These are phyloP conservation scores for Cloeon dipterum DNA, from an alignment of 2,888 invertebrate genomes.

Conservation along the genomic window DNA sequence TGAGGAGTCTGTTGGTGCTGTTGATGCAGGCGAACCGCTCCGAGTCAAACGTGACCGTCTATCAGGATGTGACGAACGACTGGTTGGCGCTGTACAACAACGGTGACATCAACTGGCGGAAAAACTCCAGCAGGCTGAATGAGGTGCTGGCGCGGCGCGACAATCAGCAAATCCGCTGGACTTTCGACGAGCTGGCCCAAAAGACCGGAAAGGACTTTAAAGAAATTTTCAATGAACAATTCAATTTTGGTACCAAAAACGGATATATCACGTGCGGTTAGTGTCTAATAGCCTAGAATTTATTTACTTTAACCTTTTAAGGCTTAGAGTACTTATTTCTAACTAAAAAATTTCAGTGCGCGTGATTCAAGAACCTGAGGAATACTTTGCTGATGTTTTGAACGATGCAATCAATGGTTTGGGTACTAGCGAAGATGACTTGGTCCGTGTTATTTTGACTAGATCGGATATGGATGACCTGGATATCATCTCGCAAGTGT, in stretches of 20 bases:
- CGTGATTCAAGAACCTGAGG: not conserved
- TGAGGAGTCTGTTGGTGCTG: not conserved
- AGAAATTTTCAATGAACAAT: not conserved
- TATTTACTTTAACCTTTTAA: no score
- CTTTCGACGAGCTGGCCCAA: not conserved
- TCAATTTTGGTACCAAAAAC: not conserved
- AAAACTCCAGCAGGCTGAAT: not conserved
- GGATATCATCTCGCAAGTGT: slow-evolving; percentile 18
- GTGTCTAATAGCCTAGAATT: no score
- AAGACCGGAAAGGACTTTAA: not conserved
- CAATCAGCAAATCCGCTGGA: not conserved
- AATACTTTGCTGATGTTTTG: slow-evolving; percentile 18
- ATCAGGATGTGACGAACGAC: not conserved
- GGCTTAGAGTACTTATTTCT: no score
- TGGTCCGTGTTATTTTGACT: slow-evolving; percentile 19
- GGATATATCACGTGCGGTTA: not conserved
- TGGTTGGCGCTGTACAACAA: not conserved
- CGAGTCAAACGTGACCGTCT: not conserved
- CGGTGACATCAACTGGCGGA: not conserved
- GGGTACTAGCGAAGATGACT: slow-evolving; percentile 19
- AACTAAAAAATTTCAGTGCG: no score
- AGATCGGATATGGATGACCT: slow-evolving; percentile 17
- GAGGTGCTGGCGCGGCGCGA: not conserved
- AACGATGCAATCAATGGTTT: slow-evolving; percentile 17
- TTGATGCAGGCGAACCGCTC: not conserved